Evolutionary conservation across 2,113 vertebrate species (phyloP), one percentile per base, ranked within the genome.

Genomic region (Rallus limicola): DNA sequence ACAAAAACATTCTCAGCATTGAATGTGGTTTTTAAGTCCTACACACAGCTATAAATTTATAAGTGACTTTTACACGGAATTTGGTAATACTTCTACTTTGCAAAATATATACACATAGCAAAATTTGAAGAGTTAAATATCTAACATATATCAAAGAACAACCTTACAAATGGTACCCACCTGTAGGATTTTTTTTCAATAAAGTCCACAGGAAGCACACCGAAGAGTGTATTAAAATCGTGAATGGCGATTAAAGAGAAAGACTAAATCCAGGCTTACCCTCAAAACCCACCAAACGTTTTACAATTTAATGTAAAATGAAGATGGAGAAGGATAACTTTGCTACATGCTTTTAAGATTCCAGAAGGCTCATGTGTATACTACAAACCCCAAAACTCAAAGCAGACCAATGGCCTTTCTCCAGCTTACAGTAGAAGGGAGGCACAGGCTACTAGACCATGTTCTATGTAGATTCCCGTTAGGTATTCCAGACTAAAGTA

Each of bases 111-210:
- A 55, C 24, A 50, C n/a, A 68, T 2, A 2, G 31, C 3, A 3
- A 36, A 71, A 34, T 89, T 56, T 83, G 71, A 78, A 74, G 93
- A 90, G 68, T 46, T 77, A 90, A 81, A 36, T 67, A 88, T 12
- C 38, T 77, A 28, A 50, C 13, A 40, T 28, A 15, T 59, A 52
- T 67, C 48, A 88, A 53, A 58, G 75, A 90, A 87, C 29, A 82
- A 33, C 24, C 78, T 58, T 79, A 72, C 7, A 90, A 65, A 56
- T 63, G 83, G 46, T 88, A 95, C 92, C 52, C 91, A 95, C 94
- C 91, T 94, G 60, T 18, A 92, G 15, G 18, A 72, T 5, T 69
- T 80, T 84, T 46, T 82, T 92, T 86, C 55, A 90, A 29, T 48
- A 29, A 80, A 77, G 38, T 83, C 64, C 64, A 67, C 17, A 59